A percentile compares a stretch with the other conserved stretches of the same genome.
Conservation (phyloP, 2,113 vertebrate species). For the Turnix velox region DNA sequence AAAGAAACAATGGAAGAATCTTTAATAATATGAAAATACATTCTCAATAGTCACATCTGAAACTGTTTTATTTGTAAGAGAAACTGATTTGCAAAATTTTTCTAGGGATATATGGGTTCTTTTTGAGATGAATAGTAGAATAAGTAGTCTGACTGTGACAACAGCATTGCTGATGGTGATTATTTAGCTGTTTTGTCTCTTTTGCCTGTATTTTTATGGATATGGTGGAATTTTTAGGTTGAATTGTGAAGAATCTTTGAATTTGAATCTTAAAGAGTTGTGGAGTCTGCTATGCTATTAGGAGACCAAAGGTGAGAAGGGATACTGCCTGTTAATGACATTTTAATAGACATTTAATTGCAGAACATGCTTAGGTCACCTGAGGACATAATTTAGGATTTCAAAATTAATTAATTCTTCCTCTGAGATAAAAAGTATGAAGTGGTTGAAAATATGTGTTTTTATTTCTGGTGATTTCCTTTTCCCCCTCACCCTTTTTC, state of each 20-base stretch:
- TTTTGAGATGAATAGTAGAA: not conserved
- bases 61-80: not conserved
- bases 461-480: rapidly evolving
- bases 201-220: not conserved
- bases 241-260: not conserved
- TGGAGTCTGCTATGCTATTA: not conserved
- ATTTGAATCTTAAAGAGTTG: not conserved
- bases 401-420: not conserved
- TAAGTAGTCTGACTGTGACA: not conserved
- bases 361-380: not conserved
- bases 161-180: not conserved
- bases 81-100: not conserved
- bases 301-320: not conserved
- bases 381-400: not conserved
- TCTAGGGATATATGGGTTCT: not conserved
- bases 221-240: not conserved
- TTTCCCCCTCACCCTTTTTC: rapidly evolving
- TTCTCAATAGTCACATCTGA: not conserved
- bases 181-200: not conserved
- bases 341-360: not conserved
- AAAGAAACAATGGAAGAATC: not conserved
- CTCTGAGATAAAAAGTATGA: not conserved
- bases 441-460: not conserved
- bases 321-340: not conserved
- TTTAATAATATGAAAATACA: not conserved